Evolutionary conservation across 2,797 vertebrate species (phyloP).

Genomic region (Sphenodon punctatus): DNA sequence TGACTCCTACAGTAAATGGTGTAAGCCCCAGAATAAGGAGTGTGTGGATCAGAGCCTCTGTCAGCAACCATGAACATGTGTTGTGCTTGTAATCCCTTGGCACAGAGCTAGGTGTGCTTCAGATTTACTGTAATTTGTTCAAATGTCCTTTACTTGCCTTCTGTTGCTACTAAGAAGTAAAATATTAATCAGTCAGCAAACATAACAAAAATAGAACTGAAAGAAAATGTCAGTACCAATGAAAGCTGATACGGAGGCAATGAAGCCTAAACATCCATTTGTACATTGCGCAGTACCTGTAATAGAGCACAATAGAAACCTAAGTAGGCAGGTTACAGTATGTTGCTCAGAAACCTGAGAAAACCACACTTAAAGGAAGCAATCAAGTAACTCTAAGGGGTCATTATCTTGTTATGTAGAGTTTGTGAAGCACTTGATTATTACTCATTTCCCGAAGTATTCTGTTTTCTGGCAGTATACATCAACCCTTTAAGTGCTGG

Average conservation of each 20-base stretch:
- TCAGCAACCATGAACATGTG: background rate
- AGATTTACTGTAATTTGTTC: slow-evolving; percentile 32
- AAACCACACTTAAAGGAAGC: background rate
- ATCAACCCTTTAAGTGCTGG: background rate
- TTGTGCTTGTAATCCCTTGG: slow-evolving; percentile 32
- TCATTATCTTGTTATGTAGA: background rate
- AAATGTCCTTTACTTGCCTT: slow-evolving; percentile 39
- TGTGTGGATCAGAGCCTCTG: background rate
- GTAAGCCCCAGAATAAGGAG: background rate
- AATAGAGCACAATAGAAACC: background rate
- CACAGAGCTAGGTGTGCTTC: background rate
- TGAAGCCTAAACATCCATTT: slow-evolving; percentile 46
- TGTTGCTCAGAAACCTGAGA: slow-evolving; percentile 55
- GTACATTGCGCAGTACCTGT: slow-evolving; percentile 13
- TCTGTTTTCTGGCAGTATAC: background rate
- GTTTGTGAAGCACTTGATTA: background rate
- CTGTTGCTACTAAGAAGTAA: slow-evolving; percentile 55
- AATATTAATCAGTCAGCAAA: slow-evolving; percentile 70
- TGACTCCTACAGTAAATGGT: too few species aligned
- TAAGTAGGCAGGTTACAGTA: background rate
- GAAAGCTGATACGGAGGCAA: slow-evolving; percentile 47
- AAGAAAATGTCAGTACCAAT: slow-evolving; percentile 8
- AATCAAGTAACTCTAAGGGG: background rate
- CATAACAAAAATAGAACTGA: slow-evolving; percentile 49
- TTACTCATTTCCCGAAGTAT: background rate